A percentile compares a stretch with the other conserved stretches of the same genome.
These are phyloP conservation scores for Hydrotaea diabolus DNA, from an alignment of 2,888 invertebrate species.

Conservation along the genomic window DNA sequence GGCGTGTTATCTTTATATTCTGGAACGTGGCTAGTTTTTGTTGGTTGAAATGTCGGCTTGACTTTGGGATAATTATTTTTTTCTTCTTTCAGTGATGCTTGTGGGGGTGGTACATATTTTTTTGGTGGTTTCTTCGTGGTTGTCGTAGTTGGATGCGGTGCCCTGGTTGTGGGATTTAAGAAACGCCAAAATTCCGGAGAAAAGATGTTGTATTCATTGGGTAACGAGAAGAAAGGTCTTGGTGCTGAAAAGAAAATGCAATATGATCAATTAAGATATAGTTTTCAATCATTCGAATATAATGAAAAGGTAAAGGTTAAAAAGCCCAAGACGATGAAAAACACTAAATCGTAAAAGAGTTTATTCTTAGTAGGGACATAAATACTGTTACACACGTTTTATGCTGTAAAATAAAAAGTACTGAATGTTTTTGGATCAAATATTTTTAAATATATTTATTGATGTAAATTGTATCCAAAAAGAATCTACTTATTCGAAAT, in stretches of 20 bases:
- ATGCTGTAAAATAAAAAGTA: no score
- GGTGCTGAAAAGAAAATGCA: slow-evolving; percentile 52
- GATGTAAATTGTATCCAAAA: no score
- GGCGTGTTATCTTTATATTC: background rate
- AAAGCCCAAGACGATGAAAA: no score
- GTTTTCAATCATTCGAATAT: no score
- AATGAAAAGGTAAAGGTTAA: no score
- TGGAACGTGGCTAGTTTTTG: slow-evolving; percentile 18
- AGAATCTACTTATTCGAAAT: no score
- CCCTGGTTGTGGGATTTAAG: slow-evolving; percentile 70
- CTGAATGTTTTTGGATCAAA: no score
- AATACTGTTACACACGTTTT: no score
- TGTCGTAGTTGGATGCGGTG: slow-evolving; percentile 12
- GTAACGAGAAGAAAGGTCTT: slow-evolving; percentile 49
- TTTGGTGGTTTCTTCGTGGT: slow-evolving; percentile 69
- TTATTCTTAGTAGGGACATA: no score
- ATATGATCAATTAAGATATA: background rate
- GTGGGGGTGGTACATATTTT: slow-evolving; percentile 66
- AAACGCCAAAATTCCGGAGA: slow-evolving; percentile 75
- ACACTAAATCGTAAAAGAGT: no score
- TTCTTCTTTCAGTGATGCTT: slow-evolving; percentile 58
- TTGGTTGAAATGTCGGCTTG: slow-evolving; percentile 41
- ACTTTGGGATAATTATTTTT: slow-evolving; percentile 60
- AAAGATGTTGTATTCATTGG: slow-evolving; percentile 73
- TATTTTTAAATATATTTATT: no score